phyloP scores from a whole-genome alignment of 2,888 invertebrate genomes.

The Hydriomena furcata region DNA sequence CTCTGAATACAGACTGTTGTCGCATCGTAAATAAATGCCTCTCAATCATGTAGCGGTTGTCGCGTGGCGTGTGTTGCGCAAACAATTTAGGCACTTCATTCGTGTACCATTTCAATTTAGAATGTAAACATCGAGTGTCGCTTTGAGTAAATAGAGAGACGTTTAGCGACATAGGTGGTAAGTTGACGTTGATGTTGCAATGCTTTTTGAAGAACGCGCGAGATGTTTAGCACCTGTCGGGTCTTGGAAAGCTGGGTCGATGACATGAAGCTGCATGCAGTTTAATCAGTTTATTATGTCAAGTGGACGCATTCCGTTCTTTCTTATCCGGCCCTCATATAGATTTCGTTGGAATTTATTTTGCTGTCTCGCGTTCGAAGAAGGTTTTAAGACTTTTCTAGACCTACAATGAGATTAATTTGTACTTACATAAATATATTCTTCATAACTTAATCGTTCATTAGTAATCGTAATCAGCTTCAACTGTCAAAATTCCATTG shows the following conservation, averaged over 20 bases:
- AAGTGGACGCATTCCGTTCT: conserved; percentile 8
- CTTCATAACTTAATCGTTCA: too few relatives aligned
- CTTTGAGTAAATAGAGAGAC: conserved; percentile 53
- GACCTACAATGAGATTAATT: too few relatives aligned
- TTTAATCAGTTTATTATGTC: conserved; percentile 13
- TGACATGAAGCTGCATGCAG: conserved; percentile 24
- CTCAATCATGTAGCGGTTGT: conserved; percentile 43
- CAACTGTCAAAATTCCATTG: too few relatives aligned
- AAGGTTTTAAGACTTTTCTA: too few relatives aligned
- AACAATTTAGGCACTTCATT: conserved; percentile 54
- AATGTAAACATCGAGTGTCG: conserved; percentile 57
- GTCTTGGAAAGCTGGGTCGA: conserved; percentile 26
- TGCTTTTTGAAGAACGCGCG: conserved; percentile 30
- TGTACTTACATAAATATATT: too few relatives aligned
- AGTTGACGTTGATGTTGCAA: conserved; percentile 51
- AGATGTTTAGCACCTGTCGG: conserved; percentile 36
- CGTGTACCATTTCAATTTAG: conserved; percentile 62
- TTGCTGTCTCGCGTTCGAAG: not conserved
- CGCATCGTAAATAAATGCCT: conserved; percentile 56
- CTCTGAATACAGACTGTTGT: conserved; percentile 39
- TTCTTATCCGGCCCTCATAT: conserved; percentile 12
- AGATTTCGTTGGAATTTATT: conserved; percentile 11
- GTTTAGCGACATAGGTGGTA: conserved; percentile 62
- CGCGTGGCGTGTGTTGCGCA: conserved; percentile 54
- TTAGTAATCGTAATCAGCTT: too few relatives aligned